Base-by-base conservation (phyloP, 2,888 invertebrate species). In the Hesperia comma region DNA sequence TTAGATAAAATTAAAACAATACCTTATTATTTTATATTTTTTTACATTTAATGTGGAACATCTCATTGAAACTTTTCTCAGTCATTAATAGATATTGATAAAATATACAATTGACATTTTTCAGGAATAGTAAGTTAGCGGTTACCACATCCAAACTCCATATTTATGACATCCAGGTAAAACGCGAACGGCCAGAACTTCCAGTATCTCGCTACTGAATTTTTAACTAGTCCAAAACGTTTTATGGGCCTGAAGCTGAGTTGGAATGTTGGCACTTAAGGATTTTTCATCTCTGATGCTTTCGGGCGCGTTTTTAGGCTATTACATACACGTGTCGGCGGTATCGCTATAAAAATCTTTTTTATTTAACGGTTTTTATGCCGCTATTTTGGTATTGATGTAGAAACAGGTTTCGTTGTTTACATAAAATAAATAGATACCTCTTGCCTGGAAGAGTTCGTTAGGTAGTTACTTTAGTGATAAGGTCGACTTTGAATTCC, bases 211-310 rank as follows among this genome's bases (percentile, higher is more conserved):
- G 3, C 51, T 19, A 37, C 63, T 63, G 63, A 63, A 63, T 63
- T 56, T 56, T 63, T 63, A 63, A 63, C 63, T 56, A 37, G 19
- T 21, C 33, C 46, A 6, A 56, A 56, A 56, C 63, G 17, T 63
- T 63, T 63, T 63, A 55, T 57, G 49, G 56, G 15, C 49, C 21
- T 49, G 56, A 17, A 62, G 51, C 14, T 51, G 51, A 51, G 56
- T 14, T 49, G 6, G 49, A 58, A 64, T 17, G 57, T 51, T 32
- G 41, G 63, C 26, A 55, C 32, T 55, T 62, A 17, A 57, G 21
- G n/a, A 32, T 21, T 57, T 57, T 17, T 19, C 15, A 17, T 26
- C 32, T 58, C 46, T 17, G 21, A 46, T 37, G 54, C 26, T 17
- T 54, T 54, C 15, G 8, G 21, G 33, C 54, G 3, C 14, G 8